Percentiles rank a stretch among this genome's conserved stretches.
Evolutionary conservation across 2,888 invertebrate species (phyloP).

Genomic region (Acronicta aceris): DNA sequence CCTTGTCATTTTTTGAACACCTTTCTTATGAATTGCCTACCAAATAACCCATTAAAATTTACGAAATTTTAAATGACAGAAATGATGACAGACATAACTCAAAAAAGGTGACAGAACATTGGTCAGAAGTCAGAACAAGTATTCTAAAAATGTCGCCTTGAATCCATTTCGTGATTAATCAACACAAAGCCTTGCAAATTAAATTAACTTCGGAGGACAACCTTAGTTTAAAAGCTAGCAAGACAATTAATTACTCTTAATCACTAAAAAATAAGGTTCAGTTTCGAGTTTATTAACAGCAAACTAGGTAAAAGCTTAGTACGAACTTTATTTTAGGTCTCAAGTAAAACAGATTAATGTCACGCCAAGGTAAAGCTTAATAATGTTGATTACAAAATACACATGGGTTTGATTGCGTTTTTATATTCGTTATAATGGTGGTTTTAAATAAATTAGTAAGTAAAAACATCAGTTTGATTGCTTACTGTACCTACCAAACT

Average conservation of each 20-base stretch:
- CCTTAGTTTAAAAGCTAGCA: background rate
- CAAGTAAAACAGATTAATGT: constrained; percentile 73
- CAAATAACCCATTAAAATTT: constrained; percentile 25
- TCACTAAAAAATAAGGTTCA: background rate
- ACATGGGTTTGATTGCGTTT: constrained; percentile 26
- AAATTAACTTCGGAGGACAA: constrained; percentile 66
- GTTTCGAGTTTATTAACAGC: constrained; percentile 4
- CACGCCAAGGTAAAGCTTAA: constrained; percentile 64
- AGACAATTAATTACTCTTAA: background rate
- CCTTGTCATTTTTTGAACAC: constrained; percentile 5
- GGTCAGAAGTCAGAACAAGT: constrained; percentile 45
- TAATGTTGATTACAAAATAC: constrained; percentile 45
- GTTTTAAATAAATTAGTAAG: background rate
- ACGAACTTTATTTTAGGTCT: constrained; percentile 66
- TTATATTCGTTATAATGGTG: constrained; percentile 16
- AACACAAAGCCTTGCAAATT: constrained; percentile 74
- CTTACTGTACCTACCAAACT: too few species aligned
- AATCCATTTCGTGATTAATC: constrained; percentile 71
- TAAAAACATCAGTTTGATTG: too few species aligned
- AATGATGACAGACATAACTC: constrained; percentile 20
- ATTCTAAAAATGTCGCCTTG: constrained; percentile 70
- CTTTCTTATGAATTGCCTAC: constrained; percentile 22
- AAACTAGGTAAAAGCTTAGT: constrained; percentile 39
- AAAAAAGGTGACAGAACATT: constrained; percentile 40
- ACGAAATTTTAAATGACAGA: constrained; percentile 46